These are phyloP conservation scores for Chorisops tibialis DNA, from an alignment of 2,888 invertebrate genomes.

Conservation along the genomic window DNA sequence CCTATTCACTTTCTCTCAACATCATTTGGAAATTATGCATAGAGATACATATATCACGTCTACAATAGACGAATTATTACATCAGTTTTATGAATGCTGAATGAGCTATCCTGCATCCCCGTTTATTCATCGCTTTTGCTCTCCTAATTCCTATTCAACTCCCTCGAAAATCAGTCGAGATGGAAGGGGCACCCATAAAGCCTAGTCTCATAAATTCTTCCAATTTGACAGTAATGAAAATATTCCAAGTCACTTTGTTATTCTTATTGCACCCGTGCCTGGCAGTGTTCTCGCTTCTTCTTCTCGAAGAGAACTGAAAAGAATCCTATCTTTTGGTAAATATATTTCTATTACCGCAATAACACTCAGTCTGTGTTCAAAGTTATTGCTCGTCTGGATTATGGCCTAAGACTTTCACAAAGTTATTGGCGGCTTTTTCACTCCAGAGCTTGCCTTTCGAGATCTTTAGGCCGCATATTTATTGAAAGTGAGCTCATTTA, in stretches of 20 bases:
- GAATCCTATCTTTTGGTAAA: slow-evolving; percentile 24
- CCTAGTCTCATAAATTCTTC: slow-evolving; percentile 32
- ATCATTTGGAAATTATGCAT: too few species aligned
- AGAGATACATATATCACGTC: slow-evolving; percentile 15
- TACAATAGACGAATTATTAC: slow-evolving; percentile 12
- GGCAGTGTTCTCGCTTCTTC: not conserved
- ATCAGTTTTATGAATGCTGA: slow-evolving; percentile 18
- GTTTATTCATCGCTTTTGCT: not conserved
- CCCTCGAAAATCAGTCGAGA: slow-evolving; percentile 16
- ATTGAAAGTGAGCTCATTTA: slow-evolving; percentile 3
- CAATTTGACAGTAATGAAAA: slow-evolving; percentile 35
- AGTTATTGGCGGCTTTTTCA: slow-evolving; percentile 20
- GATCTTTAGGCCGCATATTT: slow-evolving; percentile 10
- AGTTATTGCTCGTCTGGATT: slow-evolving; percentile 32
- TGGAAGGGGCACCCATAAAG: slow-evolving; percentile 17
- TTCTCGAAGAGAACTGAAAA: slow-evolving; percentile 1
- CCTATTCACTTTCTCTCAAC: too few species aligned
- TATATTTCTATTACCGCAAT: slow-evolving; percentile 32
- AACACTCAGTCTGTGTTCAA: slow-evolving; percentile 31
- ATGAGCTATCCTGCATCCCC: not conserved
- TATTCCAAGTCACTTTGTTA: slow-evolving; percentile 33
- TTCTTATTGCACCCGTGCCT: slow-evolving; percentile 27
- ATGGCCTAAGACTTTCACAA: slow-evolving; percentile 24
- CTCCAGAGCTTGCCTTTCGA: slow-evolving; percentile 12
- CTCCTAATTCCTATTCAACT: not conserved